Evolutionary conservation across 2,888 invertebrate genomes (phyloP).

Genomic region (Anoncus sp.): DNA sequence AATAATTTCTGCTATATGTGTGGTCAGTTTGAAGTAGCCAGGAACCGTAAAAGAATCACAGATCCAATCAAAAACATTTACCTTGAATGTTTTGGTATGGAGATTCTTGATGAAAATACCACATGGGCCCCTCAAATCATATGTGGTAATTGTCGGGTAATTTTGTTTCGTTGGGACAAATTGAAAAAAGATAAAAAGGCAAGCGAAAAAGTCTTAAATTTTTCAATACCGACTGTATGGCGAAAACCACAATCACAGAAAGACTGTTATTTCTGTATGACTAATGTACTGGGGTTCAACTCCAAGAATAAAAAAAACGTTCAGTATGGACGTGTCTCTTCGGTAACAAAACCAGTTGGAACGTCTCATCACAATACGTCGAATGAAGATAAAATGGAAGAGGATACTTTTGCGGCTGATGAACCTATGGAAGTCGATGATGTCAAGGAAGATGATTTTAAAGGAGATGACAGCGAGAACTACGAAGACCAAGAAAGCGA

Average conservation of each 20-base stretch:
- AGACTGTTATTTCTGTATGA: constrained; percentile 20
- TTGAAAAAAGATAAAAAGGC: background rate
- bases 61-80: no score
- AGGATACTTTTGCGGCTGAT: no score
- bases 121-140: background rate
- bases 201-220: background rate
- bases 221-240: background rate
- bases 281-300: background rate
- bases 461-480: no score
- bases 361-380: no score
- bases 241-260: background rate
- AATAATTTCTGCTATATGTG: no score
- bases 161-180: background rate
- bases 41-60: no score
- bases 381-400: no score
- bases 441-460: no score
- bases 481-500: no score
- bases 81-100: no score
- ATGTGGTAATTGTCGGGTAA: background rate
- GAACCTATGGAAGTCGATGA: background rate
- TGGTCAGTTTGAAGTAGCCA: no score
- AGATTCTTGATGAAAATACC: no score
- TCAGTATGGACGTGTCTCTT: background rate
- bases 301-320: background rate
- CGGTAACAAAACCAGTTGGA: constrained; percentile 2